Evolutionary conservation across 2,888 invertebrate species (phyloP).

Genomic region (Branchinecta sandiegonensis): DNA sequence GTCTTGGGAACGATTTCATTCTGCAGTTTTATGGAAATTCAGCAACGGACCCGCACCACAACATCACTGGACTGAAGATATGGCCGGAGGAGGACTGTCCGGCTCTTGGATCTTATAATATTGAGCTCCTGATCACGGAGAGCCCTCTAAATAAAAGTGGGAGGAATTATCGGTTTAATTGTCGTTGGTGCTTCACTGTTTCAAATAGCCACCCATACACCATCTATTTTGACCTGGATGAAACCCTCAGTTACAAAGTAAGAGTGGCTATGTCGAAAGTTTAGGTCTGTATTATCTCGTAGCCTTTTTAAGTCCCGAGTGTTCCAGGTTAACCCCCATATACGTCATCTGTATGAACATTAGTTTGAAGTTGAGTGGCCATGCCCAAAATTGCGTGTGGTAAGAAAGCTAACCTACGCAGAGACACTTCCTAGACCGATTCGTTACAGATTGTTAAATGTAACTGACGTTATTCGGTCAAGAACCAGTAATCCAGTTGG

Average conservation of each 20-base stretch:
- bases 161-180: conserved; percentile 7
- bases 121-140: not conserved
- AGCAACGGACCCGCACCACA: not conserved
- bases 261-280: conserved; percentile 1
- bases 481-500: too few relatives aligned
- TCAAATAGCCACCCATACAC: not conserved
- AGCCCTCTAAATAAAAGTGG: not conserved
- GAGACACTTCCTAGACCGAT: too few relatives aligned
- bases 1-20: conserved; percentile 1
- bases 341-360: too few relatives aligned
- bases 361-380: too few relatives aligned
- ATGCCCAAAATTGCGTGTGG: too few relatives aligned
- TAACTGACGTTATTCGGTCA: too few relatives aligned
- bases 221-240: conserved; percentile 5
- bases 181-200: not conserved
- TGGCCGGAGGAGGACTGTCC: not conserved
- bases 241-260: not conserved
- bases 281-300: not conserved
- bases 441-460: too few relatives aligned
- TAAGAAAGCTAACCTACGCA: too few relatives aligned
- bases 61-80: not conserved
- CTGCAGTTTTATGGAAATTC: not conserved
- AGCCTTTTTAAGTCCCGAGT: too few relatives aligned
- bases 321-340: too few relatives aligned
- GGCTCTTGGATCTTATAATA: not conserved